Base-by-base conservation (phyloP, 2,888 invertebrate species). In the Agrochola litura region DNA sequence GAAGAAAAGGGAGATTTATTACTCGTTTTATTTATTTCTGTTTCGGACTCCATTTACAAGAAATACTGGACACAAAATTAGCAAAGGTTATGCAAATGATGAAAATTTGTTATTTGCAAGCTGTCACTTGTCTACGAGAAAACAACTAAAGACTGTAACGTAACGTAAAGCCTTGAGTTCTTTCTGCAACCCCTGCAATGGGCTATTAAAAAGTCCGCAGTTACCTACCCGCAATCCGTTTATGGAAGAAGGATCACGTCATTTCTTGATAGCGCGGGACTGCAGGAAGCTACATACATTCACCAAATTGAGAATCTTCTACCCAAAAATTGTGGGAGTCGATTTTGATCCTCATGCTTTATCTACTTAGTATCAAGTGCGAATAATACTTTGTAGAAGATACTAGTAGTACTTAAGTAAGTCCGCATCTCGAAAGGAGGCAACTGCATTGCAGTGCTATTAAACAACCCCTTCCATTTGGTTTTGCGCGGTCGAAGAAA, bases 371-470 rank as follows among this genome's bases (percentile, higher is more conserved):
- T 54, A n/a, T n/a, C 22, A 54, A 22, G 56, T 56, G n/a, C 16
- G 30, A 30, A 25, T 16, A 60, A 60, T 60, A 60, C 16, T 56
- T 56, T 56, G 5, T 14, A 25, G 25, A 25, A 5, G 30, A 9
- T 37, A 61, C 37, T 37, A 30, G 30, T 30, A 30, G 30, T 30
- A 30, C 30, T 5, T 30, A 22, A 19, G 12, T 49, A 5, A 67
- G 52, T 30, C 14, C 52, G 54, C 54, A 79, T 37, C 22, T 71
- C 6, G 43, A 16, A 70, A 54, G n/a, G 37, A 68, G 8, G 6
- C 52, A 19, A 79, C 60, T 46, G 71, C 71, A 41, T 63, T 63
- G 54, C 80, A 76, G 82, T 69, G 64, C 30, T 69, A 30, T 65
- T 30, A 37, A 12, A 41, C 12, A 61, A 46, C 30, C 4, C 12